phyloP scores from a whole-genome alignment of 2,888 invertebrate species.

The Ophion costatus region DNA sequence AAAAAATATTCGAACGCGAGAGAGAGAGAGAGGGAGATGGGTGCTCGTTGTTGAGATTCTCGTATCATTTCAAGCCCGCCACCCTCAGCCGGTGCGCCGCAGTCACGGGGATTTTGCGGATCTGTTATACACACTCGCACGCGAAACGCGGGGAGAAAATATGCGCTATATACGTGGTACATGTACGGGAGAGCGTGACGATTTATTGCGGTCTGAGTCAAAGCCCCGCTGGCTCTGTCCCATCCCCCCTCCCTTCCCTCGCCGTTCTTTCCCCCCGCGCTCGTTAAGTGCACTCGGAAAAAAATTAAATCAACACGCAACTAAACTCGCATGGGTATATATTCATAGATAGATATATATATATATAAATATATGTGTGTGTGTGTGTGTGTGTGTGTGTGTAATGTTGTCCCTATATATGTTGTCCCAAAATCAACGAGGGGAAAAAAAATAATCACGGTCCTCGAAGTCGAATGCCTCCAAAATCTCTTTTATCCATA shows the following conservation, averaged over 20 bases:
- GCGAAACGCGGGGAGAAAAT: constrained; percentile 33
- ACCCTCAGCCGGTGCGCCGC: constrained; percentile 1
- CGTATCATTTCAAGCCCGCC: constrained; percentile 53
- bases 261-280: not conserved
- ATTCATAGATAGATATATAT: too few species aligned
- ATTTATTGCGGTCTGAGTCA: constrained; percentile 53
- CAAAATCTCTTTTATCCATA: too few species aligned
- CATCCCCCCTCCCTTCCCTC: not conserved
- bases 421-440: too few species aligned
- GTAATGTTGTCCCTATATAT: too few species aligned
- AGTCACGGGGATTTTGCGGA: constrained; percentile 26
- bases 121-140: constrained; percentile 30
- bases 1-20: constrained; percentile 7
- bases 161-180: constrained; percentile 4
- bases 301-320: constrained; percentile 56
- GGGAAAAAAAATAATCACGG: too few species aligned
- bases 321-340: constrained; percentile 37
- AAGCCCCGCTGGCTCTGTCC: constrained; percentile 4
- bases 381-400: too few species aligned
- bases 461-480: too few species aligned
- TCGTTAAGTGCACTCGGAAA: constrained; percentile 40
- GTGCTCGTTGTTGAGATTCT: constrained; percentile 43
- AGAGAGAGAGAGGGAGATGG: not conserved
- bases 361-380: too few species aligned
- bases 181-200: constrained; percentile 26